phyloP scores from a whole-genome alignment of 92 coral and sea anemone genomes.

The Nematostella vectensis region DNA sequence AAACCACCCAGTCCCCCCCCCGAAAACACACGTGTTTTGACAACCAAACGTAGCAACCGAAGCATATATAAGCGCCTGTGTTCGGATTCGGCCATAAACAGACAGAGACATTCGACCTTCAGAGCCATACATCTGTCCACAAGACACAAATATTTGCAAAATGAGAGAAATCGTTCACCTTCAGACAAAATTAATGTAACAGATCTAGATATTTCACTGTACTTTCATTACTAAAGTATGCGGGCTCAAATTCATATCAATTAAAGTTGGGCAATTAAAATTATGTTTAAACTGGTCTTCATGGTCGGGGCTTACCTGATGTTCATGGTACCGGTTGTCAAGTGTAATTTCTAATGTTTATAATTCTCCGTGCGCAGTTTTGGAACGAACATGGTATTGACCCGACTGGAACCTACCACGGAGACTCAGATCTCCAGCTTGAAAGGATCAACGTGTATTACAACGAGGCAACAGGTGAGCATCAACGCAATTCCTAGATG shows the following conservation, averaged over 20 bases:
- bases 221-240: no score
- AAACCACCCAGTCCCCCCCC: no score
- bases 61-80: not conserved
- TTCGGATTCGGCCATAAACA: not conserved
- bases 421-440: slow-evolving; percentile 90
- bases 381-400: slow-evolving; percentile 96
- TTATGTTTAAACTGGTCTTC: no score
- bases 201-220: no score
- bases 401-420: slow-evolving; percentile 91
- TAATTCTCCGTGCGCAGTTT: slow-evolving; percentile 93
- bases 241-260: no score
- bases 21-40: not conserved
- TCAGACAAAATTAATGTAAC: no score
- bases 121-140: not conserved
- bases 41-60: not conserved
- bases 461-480: slow-evolving; percentile 87
- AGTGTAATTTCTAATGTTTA: no score
- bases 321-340: no score
- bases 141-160: not conserved
- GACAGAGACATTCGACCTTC: not conserved
- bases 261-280: no score
- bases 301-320: no score
- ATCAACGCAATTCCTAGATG: not conserved
- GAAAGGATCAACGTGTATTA: slow-evolving; percentile 90
- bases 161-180: not conserved